Conservation (phyloP, 2,888 invertebrate species). For the Lycophotia porphyrea region DNA sequence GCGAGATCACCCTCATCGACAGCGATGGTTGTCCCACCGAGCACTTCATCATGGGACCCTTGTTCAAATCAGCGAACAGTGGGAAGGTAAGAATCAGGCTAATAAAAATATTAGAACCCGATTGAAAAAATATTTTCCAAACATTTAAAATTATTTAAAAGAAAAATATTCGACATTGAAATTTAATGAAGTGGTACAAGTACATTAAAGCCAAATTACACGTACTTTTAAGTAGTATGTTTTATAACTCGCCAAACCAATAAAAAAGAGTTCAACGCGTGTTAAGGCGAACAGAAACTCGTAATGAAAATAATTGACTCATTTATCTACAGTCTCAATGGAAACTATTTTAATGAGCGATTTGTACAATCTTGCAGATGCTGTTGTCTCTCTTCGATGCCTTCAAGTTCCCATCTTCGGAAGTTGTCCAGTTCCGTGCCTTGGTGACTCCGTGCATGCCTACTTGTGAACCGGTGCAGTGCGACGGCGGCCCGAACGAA, state of each 20-base stretch:
- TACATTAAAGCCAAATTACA: slow-evolving; percentile 33
- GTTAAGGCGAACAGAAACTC: slow-evolving; percentile 38
- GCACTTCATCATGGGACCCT: slow-evolving; percentile 97
- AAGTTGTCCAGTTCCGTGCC: slow-evolving; percentile 98
- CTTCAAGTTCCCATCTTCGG: slow-evolving; percentile 98
- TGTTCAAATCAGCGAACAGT: slow-evolving; percentile 94
- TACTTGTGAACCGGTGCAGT: slow-evolving; percentile 97
- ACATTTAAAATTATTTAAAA: slow-evolving; percentile 25
- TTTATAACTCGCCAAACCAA: slow-evolving; percentile 33
- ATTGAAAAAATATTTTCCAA: background rate
- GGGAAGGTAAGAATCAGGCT: slow-evolving; percentile 91
- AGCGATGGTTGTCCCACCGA: slow-evolving; percentile 98
- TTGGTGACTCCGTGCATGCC: slow-evolving; percentile 98
- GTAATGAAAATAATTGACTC: slow-evolving; percentile 55
- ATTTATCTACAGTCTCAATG: slow-evolving; percentile 31
- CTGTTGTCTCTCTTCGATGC: slow-evolving; percentile 98
- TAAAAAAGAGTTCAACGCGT: slow-evolving; percentile 49
- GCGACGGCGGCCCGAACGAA: slow-evolving; percentile 96
- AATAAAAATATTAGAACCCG: background rate
- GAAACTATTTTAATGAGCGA: slow-evolving; percentile 46
- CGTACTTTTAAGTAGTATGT: slow-evolving; percentile 34
- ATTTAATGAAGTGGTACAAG: slow-evolving; percentile 43
- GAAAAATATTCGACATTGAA: slow-evolving; percentile 20
- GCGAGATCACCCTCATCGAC: slow-evolving; percentile 97
- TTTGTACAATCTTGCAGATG: slow-evolving; percentile 89